These are phyloP conservation scores for Aphelenchoides avenae DNA, from an alignment of 1,140 invertebrate species.

Conservation along the genomic window DNA sequence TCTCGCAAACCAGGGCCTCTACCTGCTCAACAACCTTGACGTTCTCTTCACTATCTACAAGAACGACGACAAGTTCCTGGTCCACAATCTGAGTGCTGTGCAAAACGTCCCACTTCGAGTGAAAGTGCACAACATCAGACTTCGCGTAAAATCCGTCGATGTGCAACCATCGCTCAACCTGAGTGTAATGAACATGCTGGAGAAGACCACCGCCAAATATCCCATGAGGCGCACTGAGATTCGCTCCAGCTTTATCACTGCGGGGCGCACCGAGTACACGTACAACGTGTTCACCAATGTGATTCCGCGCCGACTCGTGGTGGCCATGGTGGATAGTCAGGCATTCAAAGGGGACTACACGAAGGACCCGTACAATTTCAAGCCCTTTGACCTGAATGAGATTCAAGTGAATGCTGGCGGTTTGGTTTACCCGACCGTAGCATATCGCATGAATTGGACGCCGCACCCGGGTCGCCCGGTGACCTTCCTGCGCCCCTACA, in stretches of 20 bases:
- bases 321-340: not conserved
- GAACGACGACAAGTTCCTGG: slow-evolving; percentile 11
- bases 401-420: too few species aligned
- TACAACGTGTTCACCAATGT: slow-evolving; percentile 7
- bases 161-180: slow-evolving; percentile 23
- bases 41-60: slow-evolving; percentile 20
- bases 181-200: slow-evolving; percentile 8
- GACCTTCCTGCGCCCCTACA: too few species aligned
- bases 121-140: slow-evolving; percentile 10
- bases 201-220: slow-evolving; percentile 15
- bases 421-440: too few species aligned
- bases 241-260: slow-evolving; percentile 13
- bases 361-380: slow-evolving; percentile 12
- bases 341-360: slow-evolving; percentile 17
- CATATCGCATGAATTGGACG: too few species aligned
- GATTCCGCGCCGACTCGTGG: slow-evolving; percentile 14
- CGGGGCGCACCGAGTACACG: slow-evolving; percentile 13
- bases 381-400: too few species aligned
- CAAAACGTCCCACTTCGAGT: not conserved
- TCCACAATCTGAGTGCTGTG: slow-evolving; percentile 7
- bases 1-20: slow-evolving; percentile 25
- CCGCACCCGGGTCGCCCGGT: too few species aligned
- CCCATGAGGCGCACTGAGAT: slow-evolving; percentile 19
- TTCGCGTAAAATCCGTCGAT: slow-evolving; percentile 23
- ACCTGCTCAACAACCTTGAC: slow-evolving; percentile 25